Evolutionary conservation across 2,888 invertebrate genomes (phyloP).

Genomic region (Tiliacea citrago): DNA sequence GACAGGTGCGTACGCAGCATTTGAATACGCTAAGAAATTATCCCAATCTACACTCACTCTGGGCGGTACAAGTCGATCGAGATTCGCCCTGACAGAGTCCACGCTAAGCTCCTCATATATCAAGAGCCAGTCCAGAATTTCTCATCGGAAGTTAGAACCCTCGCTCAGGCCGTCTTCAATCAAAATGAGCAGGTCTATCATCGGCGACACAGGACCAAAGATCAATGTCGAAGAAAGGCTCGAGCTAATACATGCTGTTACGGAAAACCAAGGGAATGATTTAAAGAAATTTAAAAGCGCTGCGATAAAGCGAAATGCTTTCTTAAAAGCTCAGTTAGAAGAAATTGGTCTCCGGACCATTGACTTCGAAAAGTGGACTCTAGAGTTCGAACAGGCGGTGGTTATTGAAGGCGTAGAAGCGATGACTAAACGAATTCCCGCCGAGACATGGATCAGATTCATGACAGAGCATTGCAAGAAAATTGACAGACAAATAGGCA

Average conservation of each 20-base stretch:
- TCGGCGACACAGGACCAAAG: conserved; percentile 79
- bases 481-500: conserved; percentile 89
- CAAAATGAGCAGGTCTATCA: conserved; percentile 76
- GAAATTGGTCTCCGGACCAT: conserved; percentile 87
- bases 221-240: conserved; percentile 88
- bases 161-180: conserved; percentile 61
- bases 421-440: conserved; percentile 91
- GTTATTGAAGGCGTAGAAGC: conserved; percentile 88
- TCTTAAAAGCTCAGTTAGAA: conserved; percentile 88
- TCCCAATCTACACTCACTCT: neutral
- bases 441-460: conserved; percentile 90
- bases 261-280: conserved; percentile 80
- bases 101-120: neutral
- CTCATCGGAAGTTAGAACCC: neutral
- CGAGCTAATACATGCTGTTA: conserved; percentile 85
- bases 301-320: conserved; percentile 79
- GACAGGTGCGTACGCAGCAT: conserved; percentile 80
- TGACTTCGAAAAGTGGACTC: conserved; percentile 85
- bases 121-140: neutral
- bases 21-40: conserved; percentile 21
- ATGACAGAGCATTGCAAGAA: conserved; percentile 91
- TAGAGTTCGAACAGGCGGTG: conserved; percentile 88
- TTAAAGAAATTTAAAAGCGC: conserved; percentile 75
- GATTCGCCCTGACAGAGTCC: neutral
- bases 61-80: neutral